Conservation (phyloP, 2,888 invertebrate genomes). For the Pristionchus mayeri region DNA sequence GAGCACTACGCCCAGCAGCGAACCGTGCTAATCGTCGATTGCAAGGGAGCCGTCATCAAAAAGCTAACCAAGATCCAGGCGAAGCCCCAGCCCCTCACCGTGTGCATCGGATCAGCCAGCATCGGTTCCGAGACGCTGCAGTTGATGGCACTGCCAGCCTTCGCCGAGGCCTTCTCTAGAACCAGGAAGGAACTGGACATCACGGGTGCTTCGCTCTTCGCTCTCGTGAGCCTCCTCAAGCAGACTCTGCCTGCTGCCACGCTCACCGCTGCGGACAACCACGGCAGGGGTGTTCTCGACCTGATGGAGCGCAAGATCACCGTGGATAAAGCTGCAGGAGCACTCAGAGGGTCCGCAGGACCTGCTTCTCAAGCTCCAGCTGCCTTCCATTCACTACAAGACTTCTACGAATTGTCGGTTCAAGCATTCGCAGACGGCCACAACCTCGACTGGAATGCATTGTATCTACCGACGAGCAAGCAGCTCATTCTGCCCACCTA, state of each 20-base stretch:
- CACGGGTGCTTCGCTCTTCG: not conserved
- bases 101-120: not conserved
- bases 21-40: not conserved
- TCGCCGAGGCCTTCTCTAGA: not conserved
- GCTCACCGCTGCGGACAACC: not conserved
- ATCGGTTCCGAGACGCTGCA: not conserved
- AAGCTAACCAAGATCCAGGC: not conserved
- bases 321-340: not conserved
- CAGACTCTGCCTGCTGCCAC: not conserved
- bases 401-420: conserved; percentile 52
- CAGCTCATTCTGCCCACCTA: conserved; percentile 65
- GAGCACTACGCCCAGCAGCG: conserved; percentile 30
- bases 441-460: conserved; percentile 60
- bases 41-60: not conserved
- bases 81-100: not conserved
- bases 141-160: not conserved
- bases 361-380: conserved; percentile 38
- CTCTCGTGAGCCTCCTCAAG: not conserved
- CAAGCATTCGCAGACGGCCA: conserved; percentile 55
- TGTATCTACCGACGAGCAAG: conserved; percentile 54
- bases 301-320: not conserved
- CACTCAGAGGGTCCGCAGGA: conserved; percentile 50
- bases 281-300: not conserved
- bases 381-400: conserved; percentile 41
- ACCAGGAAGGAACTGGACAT: not conserved